These are phyloP conservation scores for Pygoscelis antarcticus DNA, from an alignment of 2,113 vertebrate species.

Conservation along the genomic window DNA sequence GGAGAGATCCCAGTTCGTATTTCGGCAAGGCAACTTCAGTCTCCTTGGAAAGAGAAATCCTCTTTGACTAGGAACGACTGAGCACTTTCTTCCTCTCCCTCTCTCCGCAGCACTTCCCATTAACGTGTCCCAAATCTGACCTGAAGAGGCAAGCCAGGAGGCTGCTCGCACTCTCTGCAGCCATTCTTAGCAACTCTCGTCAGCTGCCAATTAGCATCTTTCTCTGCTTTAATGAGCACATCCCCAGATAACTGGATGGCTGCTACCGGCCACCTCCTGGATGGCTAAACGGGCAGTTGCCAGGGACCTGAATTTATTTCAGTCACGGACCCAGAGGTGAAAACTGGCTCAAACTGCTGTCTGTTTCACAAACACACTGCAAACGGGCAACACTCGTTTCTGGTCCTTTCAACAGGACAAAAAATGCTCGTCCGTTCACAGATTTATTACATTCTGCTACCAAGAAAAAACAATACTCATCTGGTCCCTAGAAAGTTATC, in stretches of 20 bases:
- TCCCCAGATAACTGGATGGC: not conserved
- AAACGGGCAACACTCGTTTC: rapidly evolving
- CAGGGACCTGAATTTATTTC: not conserved
- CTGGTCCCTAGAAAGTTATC: not conserved
- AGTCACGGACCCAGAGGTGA: not conserved
- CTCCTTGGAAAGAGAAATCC: not conserved
- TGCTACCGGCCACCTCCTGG: not conserved
- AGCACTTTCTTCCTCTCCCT: not conserved
- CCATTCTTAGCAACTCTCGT: not conserved
- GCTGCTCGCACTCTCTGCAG: not conserved
- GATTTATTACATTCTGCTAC: not conserved
- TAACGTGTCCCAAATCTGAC: not conserved
- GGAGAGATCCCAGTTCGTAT: not conserved
- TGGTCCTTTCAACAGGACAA: not conserved
- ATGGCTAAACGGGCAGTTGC: not conserved
- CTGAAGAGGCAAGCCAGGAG: not conserved
- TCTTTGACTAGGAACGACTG: not conserved
- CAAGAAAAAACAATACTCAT: not conserved
- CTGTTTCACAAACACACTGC: rapidly evolving
- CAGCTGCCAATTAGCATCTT: not conserved
- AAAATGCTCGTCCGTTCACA: not conserved
- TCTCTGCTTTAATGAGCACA: not conserved
- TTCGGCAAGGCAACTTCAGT: not conserved
- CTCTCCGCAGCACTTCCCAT: not conserved
- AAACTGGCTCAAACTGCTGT: not conserved